phyloP scores from a whole-genome alignment of 2,113 vertebrate genomes.

The Labrus mixtus region DNA sequence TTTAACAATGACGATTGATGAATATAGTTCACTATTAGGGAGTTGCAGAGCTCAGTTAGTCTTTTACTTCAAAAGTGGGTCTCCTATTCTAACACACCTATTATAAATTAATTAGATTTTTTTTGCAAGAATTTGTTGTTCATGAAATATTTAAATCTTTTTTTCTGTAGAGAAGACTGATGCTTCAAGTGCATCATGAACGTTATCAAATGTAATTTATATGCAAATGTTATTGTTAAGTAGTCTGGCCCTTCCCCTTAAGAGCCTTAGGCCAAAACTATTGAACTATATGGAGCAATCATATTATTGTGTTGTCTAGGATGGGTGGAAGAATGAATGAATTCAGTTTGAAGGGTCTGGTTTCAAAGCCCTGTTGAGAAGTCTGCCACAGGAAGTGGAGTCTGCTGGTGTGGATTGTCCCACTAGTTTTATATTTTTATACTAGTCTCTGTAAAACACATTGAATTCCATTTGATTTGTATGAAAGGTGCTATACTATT shows the following conservation, averaged over 20 bases:
- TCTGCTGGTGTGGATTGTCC: not conserved
- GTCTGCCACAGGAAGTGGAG: not conserved
- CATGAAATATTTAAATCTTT: not conserved
- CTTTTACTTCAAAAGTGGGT: not conserved
- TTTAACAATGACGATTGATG: not conserved
- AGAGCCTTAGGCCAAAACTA: not conserved
- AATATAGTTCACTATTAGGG: too few relatives aligned
- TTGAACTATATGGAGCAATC: not conserved
- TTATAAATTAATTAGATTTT: not conserved
- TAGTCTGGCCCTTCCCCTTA: not conserved
- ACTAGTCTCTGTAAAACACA: not conserved
- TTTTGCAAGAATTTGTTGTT: not conserved
- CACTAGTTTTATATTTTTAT: not conserved
- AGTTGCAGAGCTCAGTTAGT: not conserved
- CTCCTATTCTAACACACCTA: not conserved
- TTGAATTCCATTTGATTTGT: too few relatives aligned
- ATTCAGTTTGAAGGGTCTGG: not conserved
- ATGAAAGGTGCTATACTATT: too few relatives aligned
- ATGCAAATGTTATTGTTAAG: not conserved
- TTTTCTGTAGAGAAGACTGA: not conserved
- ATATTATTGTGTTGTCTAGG: not conserved
- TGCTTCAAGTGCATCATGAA: not conserved
- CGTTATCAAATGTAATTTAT: not conserved
- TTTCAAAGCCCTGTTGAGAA: not conserved
- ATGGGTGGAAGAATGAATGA: not conserved